phyloP scores from a whole-genome alignment of 2,797 vertebrate species.

The Clarias fuscus region DNA sequence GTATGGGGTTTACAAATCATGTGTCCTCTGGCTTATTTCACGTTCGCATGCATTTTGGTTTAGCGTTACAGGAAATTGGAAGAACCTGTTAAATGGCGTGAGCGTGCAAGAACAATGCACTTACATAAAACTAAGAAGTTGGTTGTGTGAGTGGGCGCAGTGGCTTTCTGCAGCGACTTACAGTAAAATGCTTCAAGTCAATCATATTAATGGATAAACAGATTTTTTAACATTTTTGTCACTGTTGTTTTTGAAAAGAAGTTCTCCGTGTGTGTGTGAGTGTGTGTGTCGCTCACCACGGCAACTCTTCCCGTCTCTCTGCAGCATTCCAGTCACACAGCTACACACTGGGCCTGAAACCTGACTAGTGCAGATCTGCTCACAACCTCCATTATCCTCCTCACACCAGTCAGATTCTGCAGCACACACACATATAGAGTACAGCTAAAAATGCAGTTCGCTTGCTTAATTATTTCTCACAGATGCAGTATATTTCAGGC shows the following conservation, averaged over 20 bases:
- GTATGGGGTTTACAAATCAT: neutral
- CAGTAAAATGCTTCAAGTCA: neutral
- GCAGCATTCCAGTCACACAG: slow-evolving; percentile 93
- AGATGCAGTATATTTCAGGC: slow-evolving; percentile 20
- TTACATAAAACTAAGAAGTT: slow-evolving; percentile 34
- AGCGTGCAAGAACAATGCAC: neutral
- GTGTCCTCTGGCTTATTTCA: neutral
- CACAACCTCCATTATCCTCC: slow-evolving; percentile 90
- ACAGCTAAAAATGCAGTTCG: slow-evolving; percentile 18
- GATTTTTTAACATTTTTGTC: neutral
- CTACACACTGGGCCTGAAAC: slow-evolving; percentile 85
- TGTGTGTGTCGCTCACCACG: slow-evolving; percentile 71
- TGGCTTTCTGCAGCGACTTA: neutral
- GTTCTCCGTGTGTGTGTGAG: neutral
- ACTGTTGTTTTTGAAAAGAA: neutral
- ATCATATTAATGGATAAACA: neutral
- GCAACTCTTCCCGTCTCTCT: slow-evolving; percentile 88
- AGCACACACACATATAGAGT: slow-evolving; percentile 30
- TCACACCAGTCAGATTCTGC: slow-evolving; percentile 91
- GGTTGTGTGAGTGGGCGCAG: slow-evolving; percentile 23
- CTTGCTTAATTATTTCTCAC: slow-evolving; percentile 27
- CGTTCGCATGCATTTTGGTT: slow-evolving; percentile 28
- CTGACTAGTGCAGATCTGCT: slow-evolving; percentile 93
- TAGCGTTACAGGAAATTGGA: slow-evolving; percentile 31
- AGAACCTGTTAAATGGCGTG: neutral